Base-by-base conservation (phyloP, 37 sponge, comb jelly and placozoan species). In the Petrosia ficiformis region DNA sequence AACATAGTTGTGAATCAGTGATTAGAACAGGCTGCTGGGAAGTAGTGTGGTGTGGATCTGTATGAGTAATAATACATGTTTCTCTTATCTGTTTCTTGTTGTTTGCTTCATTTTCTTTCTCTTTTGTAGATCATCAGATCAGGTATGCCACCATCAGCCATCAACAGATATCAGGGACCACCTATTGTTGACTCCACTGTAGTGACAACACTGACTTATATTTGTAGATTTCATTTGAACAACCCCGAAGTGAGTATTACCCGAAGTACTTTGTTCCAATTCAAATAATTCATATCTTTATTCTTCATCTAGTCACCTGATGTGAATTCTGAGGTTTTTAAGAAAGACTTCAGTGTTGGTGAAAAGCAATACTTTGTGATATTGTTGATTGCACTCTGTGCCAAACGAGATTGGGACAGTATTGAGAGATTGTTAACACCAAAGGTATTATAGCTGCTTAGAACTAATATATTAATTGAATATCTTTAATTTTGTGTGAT, bases 301-400 rank as follows among this genome's bases (percentile, higher is more conserved):
- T n/a, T n/a, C n/a, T n/a, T n/a, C n/a, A n/a, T 31, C 6, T 73
- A 88, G 89, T 38, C 22, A 34, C 48, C 5, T 2, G 44, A 67
- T 32, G 39, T 42, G 42, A 82, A 65, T 60, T 84, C 84, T 16
- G 84, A 43, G 19, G 58, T 32, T 21, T 43, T 88, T 26, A 11
- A 68, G 5, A 73, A 26, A 16, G 28, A 56, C 6, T 88, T 88
- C 73, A 78, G 77, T 39, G 60, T 88, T 19, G 36, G 79, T 22
- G 89, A 88, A 44, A 77, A 77, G 66, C 84, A 83, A 58, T 84
- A 73, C 68, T 77, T 83, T 36, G 71, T 77, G 59, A 42, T 78
- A 48, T 38, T 35, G 28, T 61, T 88, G 26, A 42, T 71, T 22
- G 73, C 84, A 32, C 75, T 74, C 31, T 68, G 73, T 36, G 42